Base-by-base conservation (phyloP, 2,113 vertebrate species). In the Raja brachyura region DNA sequence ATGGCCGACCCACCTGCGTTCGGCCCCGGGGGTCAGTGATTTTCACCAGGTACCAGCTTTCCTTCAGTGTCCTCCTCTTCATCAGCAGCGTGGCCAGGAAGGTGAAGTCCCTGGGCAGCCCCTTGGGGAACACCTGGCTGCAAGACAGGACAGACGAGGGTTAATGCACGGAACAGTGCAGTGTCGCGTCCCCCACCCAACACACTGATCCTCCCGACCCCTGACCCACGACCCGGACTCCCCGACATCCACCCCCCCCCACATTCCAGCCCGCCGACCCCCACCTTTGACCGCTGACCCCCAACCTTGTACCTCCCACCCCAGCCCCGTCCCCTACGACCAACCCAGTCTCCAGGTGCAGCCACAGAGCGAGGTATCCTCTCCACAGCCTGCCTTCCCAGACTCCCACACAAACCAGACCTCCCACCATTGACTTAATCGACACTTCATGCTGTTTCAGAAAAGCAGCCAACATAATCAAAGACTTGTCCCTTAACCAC, bases 41-140 rank as follows among this genome's bases (percentile, higher is more conserved):
- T 95, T 99, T 98, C 94, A 99, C 96, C 83, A 99, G 96, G 96
- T 99, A 97, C 97, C 98, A 95, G 81, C 97, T 97, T 94, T 97
- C 96, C 94, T 96, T 97, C 77, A 96, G 96, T 94, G 97, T 97
- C 93, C 97, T 95, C 93, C 97, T 99, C 96, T 98, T 99, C 95
- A 99, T 95, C 93, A 97, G 95, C 93, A 99, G 75, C 0, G 98
- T 99, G 95, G 98, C 96, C 94, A 98, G 95, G 94, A 99, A 94
- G 7, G 97, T 97, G 95, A 99, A 99, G 94, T 98, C 94, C 8
- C 96, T 95, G 0, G 98, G 98, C 75, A 99, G 94, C 75, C 98
- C 98, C 0, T 3, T 94, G 78, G 98, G 98, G 94, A 99, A 98
- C 94, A 99, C 96, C 93, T 96, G 95, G 94, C 98, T 99, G 95